phyloP scores from a whole-genome alignment of 2,888 invertebrate species.

The Mesorhabditis spiculigera region DNA sequence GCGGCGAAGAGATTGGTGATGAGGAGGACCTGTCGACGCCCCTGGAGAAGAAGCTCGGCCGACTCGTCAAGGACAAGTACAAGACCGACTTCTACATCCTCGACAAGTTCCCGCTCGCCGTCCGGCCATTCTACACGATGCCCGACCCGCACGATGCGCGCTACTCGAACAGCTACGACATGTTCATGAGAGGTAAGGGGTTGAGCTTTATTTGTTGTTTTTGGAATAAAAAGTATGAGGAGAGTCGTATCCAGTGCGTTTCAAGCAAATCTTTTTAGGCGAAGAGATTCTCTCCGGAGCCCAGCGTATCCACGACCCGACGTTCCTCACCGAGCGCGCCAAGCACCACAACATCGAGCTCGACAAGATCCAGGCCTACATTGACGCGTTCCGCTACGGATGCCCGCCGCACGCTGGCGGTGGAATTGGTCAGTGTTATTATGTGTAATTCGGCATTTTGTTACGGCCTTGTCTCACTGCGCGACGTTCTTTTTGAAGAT shows the following conservation, averaged over 20 bases:
- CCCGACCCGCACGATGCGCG: constrained; percentile 84
- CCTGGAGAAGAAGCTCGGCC: constrained; percentile 71
- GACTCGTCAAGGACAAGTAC: constrained; percentile 75
- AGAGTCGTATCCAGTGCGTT: no score
- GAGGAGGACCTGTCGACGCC: constrained; percentile 79
- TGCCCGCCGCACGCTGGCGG: constrained; percentile 82
- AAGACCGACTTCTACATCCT: constrained; percentile 97
- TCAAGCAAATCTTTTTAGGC: constrained; percentile 27
- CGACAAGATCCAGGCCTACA: constrained; percentile 86
- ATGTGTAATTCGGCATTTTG: no score
- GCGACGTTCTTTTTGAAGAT: no score
- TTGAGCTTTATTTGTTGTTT: neutral
- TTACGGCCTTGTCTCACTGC: no score
- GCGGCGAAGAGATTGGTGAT: constrained; percentile 77
- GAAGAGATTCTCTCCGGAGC: constrained; percentile 98
- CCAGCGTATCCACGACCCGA: constrained; percentile 93
- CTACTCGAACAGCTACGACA: constrained; percentile 94
- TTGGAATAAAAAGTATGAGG: neutral
- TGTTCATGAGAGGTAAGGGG: constrained; percentile 89
- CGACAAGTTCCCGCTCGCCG: constrained; percentile 94
- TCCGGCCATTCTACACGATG: constrained; percentile 99
- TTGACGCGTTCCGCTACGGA: constrained; percentile 92
- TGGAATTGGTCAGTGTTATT: constrained; percentile 62
- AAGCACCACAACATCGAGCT: constrained; percentile 84
- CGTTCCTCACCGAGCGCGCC: constrained; percentile 81